Percentiles rank a stretch among this genome's conserved stretches.
These are phyloP conservation scores for Heteractis magnifica DNA, from an alignment of 92 coral and sea anemone genomes.

Conservation along the genomic window DNA sequence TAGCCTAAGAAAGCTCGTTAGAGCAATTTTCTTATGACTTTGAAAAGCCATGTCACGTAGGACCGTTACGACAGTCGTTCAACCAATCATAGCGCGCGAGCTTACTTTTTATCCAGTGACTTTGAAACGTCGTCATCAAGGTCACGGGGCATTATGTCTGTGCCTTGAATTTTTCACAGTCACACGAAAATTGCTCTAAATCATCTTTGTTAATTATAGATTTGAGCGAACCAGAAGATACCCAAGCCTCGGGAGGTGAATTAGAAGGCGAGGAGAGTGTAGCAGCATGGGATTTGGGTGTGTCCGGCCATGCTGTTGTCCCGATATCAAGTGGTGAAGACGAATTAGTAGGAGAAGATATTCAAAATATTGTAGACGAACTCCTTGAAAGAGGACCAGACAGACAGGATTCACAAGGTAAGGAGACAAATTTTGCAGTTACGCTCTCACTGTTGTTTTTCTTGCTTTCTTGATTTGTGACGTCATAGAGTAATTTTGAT, in stretches of 20 bases:
- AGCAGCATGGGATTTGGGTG: conserved; percentile 55
- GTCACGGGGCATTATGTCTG: too few species aligned
- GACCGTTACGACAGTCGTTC: too few species aligned
- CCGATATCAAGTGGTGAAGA: conserved; percentile 58
- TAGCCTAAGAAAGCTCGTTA: too few species aligned
- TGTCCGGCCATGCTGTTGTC: conserved; percentile 78
- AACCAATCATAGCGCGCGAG: too few species aligned
- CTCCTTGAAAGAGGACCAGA: conserved; percentile 64
- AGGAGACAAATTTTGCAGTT: too few species aligned
- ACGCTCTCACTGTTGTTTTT: background rate
- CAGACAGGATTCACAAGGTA: conserved; percentile 61
- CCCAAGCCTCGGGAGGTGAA: conserved; percentile 48
- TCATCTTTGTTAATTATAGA: background rate
- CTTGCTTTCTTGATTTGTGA: background rate
- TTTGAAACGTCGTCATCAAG: too few species aligned
- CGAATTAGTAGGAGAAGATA: conserved; percentile 54
- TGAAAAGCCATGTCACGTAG: too few species aligned
- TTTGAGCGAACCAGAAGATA: conserved; percentile 40
- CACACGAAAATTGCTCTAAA: background rate
- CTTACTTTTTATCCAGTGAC: too few species aligned
- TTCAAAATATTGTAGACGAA: conserved; percentile 79
- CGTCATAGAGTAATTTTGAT: background rate
- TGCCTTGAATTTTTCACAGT: too few species aligned
- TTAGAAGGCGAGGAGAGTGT: conserved; percentile 33
- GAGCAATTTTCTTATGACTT: too few species aligned